Evolutionary conservation across 2,797 vertebrate genomes (phyloP).

Genomic region (Hypotaenidia okinawae): DNA sequence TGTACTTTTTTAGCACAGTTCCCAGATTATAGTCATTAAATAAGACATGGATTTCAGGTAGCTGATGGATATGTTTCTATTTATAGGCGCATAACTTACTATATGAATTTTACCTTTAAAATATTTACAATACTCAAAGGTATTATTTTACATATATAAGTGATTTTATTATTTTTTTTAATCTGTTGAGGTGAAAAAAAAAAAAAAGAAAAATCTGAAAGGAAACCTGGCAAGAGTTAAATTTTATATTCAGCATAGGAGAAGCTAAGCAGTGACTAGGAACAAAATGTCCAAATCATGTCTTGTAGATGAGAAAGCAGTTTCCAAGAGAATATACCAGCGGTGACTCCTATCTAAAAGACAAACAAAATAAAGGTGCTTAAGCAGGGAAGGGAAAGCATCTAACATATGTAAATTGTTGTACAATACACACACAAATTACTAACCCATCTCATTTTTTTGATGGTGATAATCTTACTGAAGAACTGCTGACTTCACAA

Average conservation of each 20-base stretch:
- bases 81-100: not conserved
- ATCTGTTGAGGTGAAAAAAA: not conserved
- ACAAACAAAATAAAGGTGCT: not conserved
- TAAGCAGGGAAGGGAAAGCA: not conserved
- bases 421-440: not conserved
- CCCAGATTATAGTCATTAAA: not conserved
- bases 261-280: not conserved
- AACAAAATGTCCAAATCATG: not conserved
- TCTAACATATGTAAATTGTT: not conserved
- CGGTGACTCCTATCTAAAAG: not conserved
- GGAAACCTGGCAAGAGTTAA: not conserved
- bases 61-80: not conserved
- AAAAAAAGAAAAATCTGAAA: not conserved
- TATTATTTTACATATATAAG: not conserved
- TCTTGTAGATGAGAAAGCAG: not conserved
- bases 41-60: not conserved
- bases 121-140: not conserved
- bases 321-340: not conserved
- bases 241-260: not conserved
- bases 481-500: conserved; percentile 41
- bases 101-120: not conserved
- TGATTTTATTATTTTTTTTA: not conserved
- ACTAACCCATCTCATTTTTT: not conserved
- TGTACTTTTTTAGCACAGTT: not conserved
- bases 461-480: conserved; percentile 4